These are phyloP conservation scores for Hyppa rectilinea DNA, from an alignment of 2,888 invertebrate species.

Conservation along the genomic window DNA sequence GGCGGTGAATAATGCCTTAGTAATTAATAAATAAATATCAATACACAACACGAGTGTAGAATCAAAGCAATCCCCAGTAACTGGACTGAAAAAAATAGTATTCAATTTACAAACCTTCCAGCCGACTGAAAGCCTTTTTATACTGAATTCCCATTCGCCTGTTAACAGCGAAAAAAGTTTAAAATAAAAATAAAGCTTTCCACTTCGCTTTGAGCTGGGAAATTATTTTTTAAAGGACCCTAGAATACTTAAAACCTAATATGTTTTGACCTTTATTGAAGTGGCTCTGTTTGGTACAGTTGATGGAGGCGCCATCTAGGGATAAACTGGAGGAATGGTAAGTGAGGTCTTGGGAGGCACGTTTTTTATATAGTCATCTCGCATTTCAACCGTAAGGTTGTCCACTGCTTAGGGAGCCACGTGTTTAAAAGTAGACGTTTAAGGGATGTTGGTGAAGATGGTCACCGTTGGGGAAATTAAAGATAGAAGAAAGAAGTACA, in stretches of 20 bases:
- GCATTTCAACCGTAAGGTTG: too few species aligned
- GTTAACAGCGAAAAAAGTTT: constrained; percentile 51
- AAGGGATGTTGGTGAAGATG: neutral
- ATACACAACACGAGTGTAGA: constrained; percentile 6
- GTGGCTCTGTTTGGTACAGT: constrained; percentile 25
- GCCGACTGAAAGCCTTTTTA: constrained; percentile 44
- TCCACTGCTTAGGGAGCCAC: too few species aligned
- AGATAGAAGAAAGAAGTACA: neutral
- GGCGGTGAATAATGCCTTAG: neutral
- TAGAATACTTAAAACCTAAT: constrained; percentile 51
- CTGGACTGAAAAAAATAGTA: constrained; percentile 46
- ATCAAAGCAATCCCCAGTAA: constrained; percentile 30
- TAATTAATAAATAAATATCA: constrained; percentile 3
- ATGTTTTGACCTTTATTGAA: constrained; percentile 61
- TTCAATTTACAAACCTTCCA: constrained; percentile 50
- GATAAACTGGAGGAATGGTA: neutral
- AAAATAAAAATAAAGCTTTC: constrained; percentile 53
- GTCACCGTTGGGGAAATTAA: too few species aligned
- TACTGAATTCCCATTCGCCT: constrained; percentile 44
- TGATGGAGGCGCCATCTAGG: constrained; percentile 8
- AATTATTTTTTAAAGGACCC: constrained; percentile 61
- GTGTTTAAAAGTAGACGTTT: neutral
- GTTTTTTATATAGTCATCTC: too few species aligned
- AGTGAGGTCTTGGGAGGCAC: neutral
- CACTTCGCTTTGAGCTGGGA: constrained; percentile 31